Conservation (phyloP, 2,797 vertebrate species). For the Bovichtus diacanthus region DNA sequence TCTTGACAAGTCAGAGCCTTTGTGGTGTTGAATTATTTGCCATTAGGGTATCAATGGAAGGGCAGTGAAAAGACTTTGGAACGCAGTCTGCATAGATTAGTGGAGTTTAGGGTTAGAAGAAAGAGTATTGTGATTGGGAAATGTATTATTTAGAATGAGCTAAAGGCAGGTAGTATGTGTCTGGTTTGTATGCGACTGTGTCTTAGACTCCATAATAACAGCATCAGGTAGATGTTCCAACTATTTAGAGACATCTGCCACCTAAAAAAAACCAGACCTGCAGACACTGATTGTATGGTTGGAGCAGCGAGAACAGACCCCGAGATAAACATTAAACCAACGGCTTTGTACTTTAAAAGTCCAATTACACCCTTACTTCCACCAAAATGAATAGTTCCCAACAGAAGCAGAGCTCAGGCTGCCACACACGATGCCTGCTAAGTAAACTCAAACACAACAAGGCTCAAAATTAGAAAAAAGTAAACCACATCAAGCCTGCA, state of each 20-base stretch:
- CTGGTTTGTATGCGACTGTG: neutral
- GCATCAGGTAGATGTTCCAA: conserved; percentile 41
- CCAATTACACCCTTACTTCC: conserved; percentile 79
- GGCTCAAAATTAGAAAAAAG: conserved; percentile 67
- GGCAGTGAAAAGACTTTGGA: conserved; percentile 65
- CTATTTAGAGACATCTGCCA: conserved; percentile 56
- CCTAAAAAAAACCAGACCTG: conserved; percentile 54
- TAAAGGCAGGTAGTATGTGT: conserved; percentile 32
- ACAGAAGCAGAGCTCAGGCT: conserved; percentile 62
- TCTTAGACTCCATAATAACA: conserved; percentile 33
- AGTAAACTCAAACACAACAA: conserved; percentile 80
- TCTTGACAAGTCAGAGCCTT: conserved; percentile 76
- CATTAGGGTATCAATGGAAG: conserved; percentile 73
- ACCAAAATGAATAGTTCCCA: conserved; percentile 74
- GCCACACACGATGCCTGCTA: conserved; percentile 80
- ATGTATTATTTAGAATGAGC: conserved; percentile 40
- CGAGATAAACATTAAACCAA: conserved; percentile 76
- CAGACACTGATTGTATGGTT: conserved; percentile 71
- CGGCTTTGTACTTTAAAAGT: conserved; percentile 68
- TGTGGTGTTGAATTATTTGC: conserved; percentile 83
- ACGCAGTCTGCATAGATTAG: conserved; percentile 65
- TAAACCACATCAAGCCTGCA: conserved; percentile 79
- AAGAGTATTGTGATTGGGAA: conserved; percentile 6
- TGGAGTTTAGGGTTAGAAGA: conserved; percentile 43
- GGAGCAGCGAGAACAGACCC: conserved; percentile 60